These are phyloP conservation scores for Vimba vimba DNA, from an alignment of 2,113 vertebrate species.

Conservation along the genomic window DNA sequence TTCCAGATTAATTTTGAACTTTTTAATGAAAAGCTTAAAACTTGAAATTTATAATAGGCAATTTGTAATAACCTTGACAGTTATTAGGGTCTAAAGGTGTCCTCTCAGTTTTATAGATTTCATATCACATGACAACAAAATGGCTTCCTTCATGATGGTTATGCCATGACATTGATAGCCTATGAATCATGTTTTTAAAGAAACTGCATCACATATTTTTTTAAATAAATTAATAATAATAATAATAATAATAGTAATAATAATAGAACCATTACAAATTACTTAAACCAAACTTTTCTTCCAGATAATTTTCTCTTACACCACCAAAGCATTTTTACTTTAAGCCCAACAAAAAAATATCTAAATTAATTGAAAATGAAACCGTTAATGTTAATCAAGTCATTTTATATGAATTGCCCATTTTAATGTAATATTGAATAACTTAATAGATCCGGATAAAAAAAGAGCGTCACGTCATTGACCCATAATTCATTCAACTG, in stretches of 20 bases:
- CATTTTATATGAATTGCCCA: neutral
- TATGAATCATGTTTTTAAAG: neutral
- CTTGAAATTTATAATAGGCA: neutral
- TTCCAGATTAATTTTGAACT: too few relatives aligned
- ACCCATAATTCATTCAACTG: neutral
- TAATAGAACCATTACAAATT: neutral
- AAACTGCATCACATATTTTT: neutral
- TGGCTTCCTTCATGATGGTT: neutral
- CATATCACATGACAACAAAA: constrained; percentile 14
- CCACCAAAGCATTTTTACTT: neutral
- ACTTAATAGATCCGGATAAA: neutral
- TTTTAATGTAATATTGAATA: neutral
- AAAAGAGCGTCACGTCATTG: neutral
- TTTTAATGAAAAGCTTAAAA: too few relatives aligned
- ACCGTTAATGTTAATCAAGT: neutral
- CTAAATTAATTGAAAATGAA: neutral
- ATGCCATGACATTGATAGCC: neutral
- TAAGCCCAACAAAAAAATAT: neutral
- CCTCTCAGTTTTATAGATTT: neutral
- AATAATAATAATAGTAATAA: neutral
- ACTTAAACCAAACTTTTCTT: neutral
- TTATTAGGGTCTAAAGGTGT: neutral
- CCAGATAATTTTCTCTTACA: neutral
- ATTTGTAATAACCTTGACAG: neutral
- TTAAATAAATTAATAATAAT: neutral